Conservation (phyloP, 1,140 invertebrate genomes). For the Drosophila funebris region DNA sequence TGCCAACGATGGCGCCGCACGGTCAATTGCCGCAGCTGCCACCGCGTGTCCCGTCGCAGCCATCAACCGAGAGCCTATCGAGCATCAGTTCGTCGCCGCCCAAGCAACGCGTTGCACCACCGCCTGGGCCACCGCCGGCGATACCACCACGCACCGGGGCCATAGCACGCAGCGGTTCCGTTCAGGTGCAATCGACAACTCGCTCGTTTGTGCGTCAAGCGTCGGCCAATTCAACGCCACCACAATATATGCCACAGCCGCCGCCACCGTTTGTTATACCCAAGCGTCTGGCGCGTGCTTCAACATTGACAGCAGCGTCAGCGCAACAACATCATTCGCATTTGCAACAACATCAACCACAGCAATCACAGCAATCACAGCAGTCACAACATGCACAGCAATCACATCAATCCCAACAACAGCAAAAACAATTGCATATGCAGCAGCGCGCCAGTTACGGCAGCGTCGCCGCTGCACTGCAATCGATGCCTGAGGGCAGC, state of each 20-base stretch:
- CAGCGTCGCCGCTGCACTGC: conserved; percentile 65
- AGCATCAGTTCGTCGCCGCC: conserved; percentile 69
- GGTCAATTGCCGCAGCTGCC: conserved; percentile 69
- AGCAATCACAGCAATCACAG: conserved; percentile 36
- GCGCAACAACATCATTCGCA: conserved; percentile 11
- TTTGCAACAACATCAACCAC: conserved; percentile 18
- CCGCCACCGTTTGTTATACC: conserved; percentile 86
- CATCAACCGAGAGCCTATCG: conserved; percentile 69
- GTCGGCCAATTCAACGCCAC: conserved; percentile 80
- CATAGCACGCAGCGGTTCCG: conserved; percentile 72
- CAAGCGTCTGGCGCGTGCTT: conserved; percentile 83
- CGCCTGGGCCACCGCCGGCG: conserved; percentile 83
- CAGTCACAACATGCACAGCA: neutral
- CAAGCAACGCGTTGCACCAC: conserved; percentile 50
- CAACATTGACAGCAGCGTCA: conserved; percentile 50
- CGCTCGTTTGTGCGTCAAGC: conserved; percentile 72
- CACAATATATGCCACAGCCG: conserved; percentile 84
- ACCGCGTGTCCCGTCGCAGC: conserved; percentile 69
- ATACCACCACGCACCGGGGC: conserved; percentile 82
- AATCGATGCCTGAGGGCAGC: conserved; percentile 61
- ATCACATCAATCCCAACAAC: conserved; percentile 19
- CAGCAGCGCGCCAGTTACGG: conserved; percentile 72
- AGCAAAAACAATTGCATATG: conserved; percentile 46
- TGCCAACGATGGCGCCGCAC: neutral
- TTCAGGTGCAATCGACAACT: conserved; percentile 59